Percentiles rank a stretch among this genome's conserved stretches.
These are phyloP conservation scores for Etheostoma spectabile DNA, from an alignment of 2,113 vertebrate genomes.

Conservation along the genomic window DNA sequence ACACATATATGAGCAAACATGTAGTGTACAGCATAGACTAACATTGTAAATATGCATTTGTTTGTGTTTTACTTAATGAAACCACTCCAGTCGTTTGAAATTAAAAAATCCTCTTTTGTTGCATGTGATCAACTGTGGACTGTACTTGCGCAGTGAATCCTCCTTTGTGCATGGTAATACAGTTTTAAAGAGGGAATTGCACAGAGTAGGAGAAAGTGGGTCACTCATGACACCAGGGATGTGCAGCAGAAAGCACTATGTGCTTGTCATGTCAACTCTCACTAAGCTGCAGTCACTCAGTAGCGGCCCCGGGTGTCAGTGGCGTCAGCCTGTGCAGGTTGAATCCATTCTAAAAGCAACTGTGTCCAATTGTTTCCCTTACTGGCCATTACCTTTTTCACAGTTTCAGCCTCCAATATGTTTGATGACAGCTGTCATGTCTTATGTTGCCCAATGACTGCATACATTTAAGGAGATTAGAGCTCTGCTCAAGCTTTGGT, in stretches of 20 bases:
- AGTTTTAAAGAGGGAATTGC: conserved; percentile 66
- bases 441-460: neutral
- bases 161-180: conserved; percentile 34
- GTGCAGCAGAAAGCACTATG: conserved; percentile 58
- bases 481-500: neutral
- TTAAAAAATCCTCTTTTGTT: neutral
- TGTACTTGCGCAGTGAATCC: neutral
- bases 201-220: conserved; percentile 63
- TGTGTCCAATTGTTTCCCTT: conserved; percentile 16
- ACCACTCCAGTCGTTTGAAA: conserved; percentile 1
- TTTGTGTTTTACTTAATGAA: conserved; percentile 18
- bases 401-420: conserved; percentile 18
- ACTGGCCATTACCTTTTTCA: conserved; percentile 37
- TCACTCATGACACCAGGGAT: conserved; percentile 61
- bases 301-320: conserved; percentile 37
- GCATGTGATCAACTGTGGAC: conserved; percentile 12
- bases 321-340: conserved; percentile 38
- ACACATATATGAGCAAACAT: neutral
- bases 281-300: conserved; percentile 66
- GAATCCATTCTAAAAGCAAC: conserved; percentile 49
- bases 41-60: conserved; percentile 17
- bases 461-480: conserved; percentile 42
- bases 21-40: neutral
- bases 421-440: conserved; percentile 57
- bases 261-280: conserved; percentile 68